These are phyloP conservation scores for Pipistrellus pygmaeus DNA, from an alignment of 2,797 vertebrate genomes.

Conservation along the genomic window DNA sequence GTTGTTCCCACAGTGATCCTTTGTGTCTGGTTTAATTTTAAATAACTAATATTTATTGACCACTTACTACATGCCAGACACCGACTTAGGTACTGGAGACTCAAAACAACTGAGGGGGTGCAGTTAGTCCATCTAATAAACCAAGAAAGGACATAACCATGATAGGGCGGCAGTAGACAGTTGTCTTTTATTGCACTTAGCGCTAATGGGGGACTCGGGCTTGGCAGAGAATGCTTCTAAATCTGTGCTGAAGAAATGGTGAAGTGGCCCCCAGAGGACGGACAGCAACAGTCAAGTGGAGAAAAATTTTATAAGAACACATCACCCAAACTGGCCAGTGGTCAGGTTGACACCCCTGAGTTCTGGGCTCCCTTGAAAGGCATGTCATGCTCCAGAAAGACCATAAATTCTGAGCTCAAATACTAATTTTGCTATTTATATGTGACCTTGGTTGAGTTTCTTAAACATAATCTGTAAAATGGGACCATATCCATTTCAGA, in stretches of 20 bases:
- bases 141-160: not conserved
- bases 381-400: not conserved
- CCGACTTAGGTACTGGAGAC: not conserved
- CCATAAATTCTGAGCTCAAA: not conserved
- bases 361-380: not conserved
- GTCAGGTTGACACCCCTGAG: not conserved
- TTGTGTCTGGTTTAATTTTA: not conserved
- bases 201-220: not conserved
- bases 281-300: slow-evolving; percentile 22
- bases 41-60: slow-evolving; percentile 24
- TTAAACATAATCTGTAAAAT: slow-evolving; percentile 29
- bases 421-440: not conserved
- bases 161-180: not conserved
- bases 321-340: not conserved
- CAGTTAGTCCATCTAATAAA: not conserved
- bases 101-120: not conserved
- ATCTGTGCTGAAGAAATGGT: not conserved
- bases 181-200: not conserved
- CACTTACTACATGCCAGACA: slow-evolving; percentile 5
- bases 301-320: not conserved
- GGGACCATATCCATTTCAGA: not conserved
- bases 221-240: slow-evolving; percentile 37
- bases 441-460: not conserved
- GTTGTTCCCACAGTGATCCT: not conserved
- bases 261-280: slow-evolving; percentile 11